These are phyloP conservation scores for Halichondria panicea DNA, from an alignment of 37 sponge, comb jelly and placozoan species.

Conservation along the genomic window DNA sequence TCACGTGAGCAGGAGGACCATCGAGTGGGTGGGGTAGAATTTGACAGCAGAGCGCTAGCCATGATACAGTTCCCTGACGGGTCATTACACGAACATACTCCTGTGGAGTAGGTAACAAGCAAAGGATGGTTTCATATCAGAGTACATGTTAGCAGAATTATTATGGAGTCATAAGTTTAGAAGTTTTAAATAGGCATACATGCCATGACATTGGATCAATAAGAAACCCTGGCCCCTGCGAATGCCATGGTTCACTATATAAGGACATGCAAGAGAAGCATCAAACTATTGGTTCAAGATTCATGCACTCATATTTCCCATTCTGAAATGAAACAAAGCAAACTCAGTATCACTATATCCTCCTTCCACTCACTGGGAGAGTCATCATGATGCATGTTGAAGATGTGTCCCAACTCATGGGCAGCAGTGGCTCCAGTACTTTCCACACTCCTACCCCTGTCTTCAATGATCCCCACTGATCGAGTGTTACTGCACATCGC, in stretches of 20 bases:
- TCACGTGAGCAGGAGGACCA: slow-evolving; percentile 40
- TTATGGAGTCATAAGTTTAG: too few relatives aligned
- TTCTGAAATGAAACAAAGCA: too few relatives aligned
- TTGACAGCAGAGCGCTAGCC: slow-evolving; percentile 11
- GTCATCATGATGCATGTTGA: slow-evolving; percentile 72
- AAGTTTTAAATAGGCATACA: too few relatives aligned
- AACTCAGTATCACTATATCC: too few relatives aligned
- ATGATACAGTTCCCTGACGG: slow-evolving; percentile 42
- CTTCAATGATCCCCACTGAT: slow-evolving; percentile 53
- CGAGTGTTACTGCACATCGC: slow-evolving; percentile 60
- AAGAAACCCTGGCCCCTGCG: too few relatives aligned
- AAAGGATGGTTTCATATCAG: neutral
- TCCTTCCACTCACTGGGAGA: neutral
- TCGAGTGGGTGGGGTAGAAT: slow-evolving; percentile 11
- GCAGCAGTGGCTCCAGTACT: slow-evolving; percentile 58
- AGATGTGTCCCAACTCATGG: slow-evolving; percentile 84
- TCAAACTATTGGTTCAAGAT: too few relatives aligned
- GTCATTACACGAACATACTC: slow-evolving; percentile 37
- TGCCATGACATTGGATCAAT: too few relatives aligned
- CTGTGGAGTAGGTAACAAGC: neutral
- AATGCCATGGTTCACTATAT: too few relatives aligned
- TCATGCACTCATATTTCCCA: too few relatives aligned
- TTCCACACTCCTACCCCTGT: neutral
- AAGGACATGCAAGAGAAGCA: too few relatives aligned
- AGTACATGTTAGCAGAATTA: too few relatives aligned